Percentiles rank a stretch among this genome's conserved stretches.
These are phyloP conservation scores for Hydrotaea cyrtoneurina DNA, from an alignment of 2,888 invertebrate species.

Conservation along the genomic window DNA sequence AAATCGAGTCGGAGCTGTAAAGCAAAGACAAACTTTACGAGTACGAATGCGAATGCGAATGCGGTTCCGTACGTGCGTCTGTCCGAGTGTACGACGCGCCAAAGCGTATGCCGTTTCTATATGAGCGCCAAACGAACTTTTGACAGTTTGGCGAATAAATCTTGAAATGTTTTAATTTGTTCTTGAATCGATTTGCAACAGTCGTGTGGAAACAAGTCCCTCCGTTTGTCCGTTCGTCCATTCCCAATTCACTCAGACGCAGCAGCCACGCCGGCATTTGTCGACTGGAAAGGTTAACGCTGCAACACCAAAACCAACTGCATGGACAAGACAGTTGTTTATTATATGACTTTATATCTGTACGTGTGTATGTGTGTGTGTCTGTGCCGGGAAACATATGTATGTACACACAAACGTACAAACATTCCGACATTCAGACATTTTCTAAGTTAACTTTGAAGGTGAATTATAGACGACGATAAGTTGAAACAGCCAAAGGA, in stretches of 20 bases:
- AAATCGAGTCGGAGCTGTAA: conserved; percentile 1
- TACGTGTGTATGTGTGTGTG: too few relatives aligned
- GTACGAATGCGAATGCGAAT: conserved; percentile 19
- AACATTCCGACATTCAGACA: background rate
- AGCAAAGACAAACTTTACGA: conserved; percentile 30
- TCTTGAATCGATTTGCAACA: conserved; percentile 78
- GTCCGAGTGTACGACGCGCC: background rate
- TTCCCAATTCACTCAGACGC: conserved; percentile 19
- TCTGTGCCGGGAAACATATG: background rate
- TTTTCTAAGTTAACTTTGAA: conserved; percentile 39
- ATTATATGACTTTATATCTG: background rate
- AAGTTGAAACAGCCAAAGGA: conserved; percentile 27
- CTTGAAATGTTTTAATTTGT: conserved; percentile 80
- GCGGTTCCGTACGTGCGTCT: conserved; percentile 17
- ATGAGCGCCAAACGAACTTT: conserved; percentile 70
- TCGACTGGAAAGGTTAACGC: conserved; percentile 38
- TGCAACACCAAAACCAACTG: background rate
- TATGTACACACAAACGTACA: background rate
- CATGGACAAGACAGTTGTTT: conserved; percentile 26
- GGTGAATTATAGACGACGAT: conserved; percentile 40
- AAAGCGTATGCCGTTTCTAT: conserved; percentile 44
- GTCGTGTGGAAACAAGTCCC: conserved; percentile 55
- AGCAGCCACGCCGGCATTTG: conserved; percentile 29
- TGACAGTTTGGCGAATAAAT: conserved; percentile 79
- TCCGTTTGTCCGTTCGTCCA: background rate